Base-by-base conservation (phyloP, 2,113 vertebrate species). In the Pyxicephalus adspersus region DNA sequence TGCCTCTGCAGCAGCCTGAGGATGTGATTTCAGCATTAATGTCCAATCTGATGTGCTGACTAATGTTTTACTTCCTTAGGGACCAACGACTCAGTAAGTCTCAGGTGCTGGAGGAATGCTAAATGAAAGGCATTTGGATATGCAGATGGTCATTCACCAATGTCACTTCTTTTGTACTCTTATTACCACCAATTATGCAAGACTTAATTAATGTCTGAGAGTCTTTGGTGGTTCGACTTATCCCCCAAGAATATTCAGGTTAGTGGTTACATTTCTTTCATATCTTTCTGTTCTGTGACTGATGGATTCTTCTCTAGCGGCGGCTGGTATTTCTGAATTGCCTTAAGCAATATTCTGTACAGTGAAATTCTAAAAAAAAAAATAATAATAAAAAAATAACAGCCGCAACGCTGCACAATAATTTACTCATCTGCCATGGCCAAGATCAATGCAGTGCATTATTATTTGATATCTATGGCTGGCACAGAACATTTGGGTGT, bases 21-120 rank as follows among this genome's bases (percentile, higher is more conserved):
- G 45, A 45, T 64, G 54, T 64, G 57, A 64, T 73, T 58, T 74
- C 28, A 81, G 67, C 67, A 80, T 80, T 80, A 77, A 72, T 34
- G 22, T 55, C 64, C 64, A 4, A 67, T 64, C 45, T 54, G 60
- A 81, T 64, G 31, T 66, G 61, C 80, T 74, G 71, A 75, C 61
- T 74, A 45, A 64, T 66, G 61, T 31, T 75, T 82, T 66, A 29
- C 63, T 58, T 82, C 80, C 80, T 20, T 25, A 23, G 80, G 71
- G 61, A 66, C 52, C 50, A 54, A 58, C 25, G 13, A 45, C 61
- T 64, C 61, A 66, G 60, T 73, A 64, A 71, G 28, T 66, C 70
- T 55, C 61, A 82, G 71, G 80, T 65, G 70, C 23, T 74, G 28
- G 31, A 22, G 25, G 45, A 81, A 74, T 54, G 28, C 25, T 26